Conservation (phyloP, 2,113 vertebrate species). For the Halcyon malimbica region DNA sequence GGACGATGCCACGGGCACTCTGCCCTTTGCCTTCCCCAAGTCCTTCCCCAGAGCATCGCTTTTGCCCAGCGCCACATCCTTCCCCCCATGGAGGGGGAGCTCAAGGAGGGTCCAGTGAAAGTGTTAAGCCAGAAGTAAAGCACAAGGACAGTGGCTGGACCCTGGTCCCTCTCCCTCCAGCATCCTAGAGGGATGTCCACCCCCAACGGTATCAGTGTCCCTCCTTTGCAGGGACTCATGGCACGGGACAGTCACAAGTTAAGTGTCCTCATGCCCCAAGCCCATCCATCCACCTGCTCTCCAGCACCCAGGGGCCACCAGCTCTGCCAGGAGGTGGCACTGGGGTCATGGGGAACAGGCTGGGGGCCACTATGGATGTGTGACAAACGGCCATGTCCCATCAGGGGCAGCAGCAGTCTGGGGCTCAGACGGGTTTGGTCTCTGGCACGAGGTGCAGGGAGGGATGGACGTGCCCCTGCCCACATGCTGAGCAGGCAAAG, state of each 20-base stretch:
- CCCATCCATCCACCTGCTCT: background rate
- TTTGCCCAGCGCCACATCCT: accelerated
- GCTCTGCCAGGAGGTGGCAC: background rate
- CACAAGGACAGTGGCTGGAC: background rate
- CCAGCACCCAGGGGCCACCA: background rate
- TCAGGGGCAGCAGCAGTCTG: too few species aligned
- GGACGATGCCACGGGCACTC: background rate
- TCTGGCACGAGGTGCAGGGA: too few species aligned
- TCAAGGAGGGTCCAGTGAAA: background rate
- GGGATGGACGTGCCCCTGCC: too few species aligned
- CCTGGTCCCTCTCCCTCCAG: background rate
- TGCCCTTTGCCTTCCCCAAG: accelerated
- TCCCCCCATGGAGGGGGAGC: accelerated
- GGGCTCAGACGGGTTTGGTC: too few species aligned
- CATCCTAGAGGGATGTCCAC: background rate
- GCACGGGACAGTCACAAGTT: accelerated
- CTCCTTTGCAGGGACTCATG: background rate
- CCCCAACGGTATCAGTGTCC: accelerated
- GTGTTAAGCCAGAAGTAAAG: background rate
- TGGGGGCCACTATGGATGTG: too few species aligned
- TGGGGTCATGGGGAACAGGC: too few species aligned
- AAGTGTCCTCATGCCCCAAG: background rate
- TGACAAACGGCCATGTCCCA: too few species aligned
- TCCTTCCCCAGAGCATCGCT: background rate
- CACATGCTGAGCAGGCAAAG: too few species aligned